phyloP scores from a whole-genome alignment of 2,113 vertebrate species.

The Pelobates fuscus region DNA sequence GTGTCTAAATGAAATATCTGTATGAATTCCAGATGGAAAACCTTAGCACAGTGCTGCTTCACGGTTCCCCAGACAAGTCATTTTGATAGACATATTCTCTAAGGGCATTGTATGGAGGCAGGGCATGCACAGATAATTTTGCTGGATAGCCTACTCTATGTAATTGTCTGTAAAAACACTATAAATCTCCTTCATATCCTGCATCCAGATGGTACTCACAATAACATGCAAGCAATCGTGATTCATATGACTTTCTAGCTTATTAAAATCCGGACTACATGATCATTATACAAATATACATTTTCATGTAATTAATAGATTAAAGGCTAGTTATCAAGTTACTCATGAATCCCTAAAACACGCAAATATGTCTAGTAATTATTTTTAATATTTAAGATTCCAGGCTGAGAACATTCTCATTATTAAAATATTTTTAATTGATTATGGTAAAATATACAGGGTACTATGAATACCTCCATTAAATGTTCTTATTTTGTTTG shows the following conservation, averaged over 20 bases:
- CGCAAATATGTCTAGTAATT: no score
- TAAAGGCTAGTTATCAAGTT: no score
- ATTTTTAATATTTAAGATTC: no score
- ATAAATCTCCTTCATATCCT: constrained; percentile 22
- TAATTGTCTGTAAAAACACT: constrained; percentile 44
- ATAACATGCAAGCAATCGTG: constrained; percentile 10
- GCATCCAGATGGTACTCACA: constrained; percentile 27
- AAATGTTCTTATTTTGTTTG: no score
- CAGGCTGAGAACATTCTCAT: no score
- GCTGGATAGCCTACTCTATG: constrained; percentile 37
- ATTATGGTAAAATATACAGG: no score
- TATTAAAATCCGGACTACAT: no score
- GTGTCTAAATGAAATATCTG: constrained; percentile 36
- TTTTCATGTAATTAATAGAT: no score
- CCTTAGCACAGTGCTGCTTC: constrained; percentile 18
- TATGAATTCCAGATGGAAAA: constrained; percentile 30
- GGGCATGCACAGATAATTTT: constrained; percentile 38
- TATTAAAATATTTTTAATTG: no score
- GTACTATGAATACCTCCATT: no score
- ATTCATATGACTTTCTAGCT: not conserved
- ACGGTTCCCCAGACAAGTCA: constrained; percentile 40
- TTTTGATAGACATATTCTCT: constrained; percentile 41
- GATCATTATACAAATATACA: no score
- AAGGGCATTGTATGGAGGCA: constrained; percentile 32
- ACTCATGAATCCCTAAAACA: no score